phyloP scores from a whole-genome alignment of 1,140 invertebrate species.

The Colletes latitarsis region DNA sequence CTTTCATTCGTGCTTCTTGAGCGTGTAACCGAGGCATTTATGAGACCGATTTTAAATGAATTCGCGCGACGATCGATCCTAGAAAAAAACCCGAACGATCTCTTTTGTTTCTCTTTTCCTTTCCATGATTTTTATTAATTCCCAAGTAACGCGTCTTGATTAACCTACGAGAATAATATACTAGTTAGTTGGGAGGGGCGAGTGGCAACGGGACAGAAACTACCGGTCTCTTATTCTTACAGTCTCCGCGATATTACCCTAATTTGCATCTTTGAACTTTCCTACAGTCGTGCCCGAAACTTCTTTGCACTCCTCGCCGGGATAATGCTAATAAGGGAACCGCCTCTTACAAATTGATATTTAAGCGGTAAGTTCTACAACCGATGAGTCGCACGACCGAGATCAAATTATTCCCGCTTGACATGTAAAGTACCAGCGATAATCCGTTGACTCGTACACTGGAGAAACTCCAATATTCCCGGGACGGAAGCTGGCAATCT shows the following conservation, averaged over 20 bases:
- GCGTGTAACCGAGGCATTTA: background rate
- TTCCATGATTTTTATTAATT: constrained; percentile 1
- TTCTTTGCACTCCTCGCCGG: constrained; percentile 57
- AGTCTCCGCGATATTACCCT: constrained; percentile 51
- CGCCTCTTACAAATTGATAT: constrained; percentile 67
- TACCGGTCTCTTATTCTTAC: constrained; percentile 21
- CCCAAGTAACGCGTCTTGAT: constrained; percentile 7
- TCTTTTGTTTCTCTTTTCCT: background rate
- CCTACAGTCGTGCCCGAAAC: constrained; percentile 47
- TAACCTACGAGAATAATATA: constrained; percentile 36
- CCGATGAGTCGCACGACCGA: constrained; percentile 52
- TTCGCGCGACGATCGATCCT: no score
- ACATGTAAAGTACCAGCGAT: constrained; percentile 22
- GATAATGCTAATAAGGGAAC: constrained; percentile 64
- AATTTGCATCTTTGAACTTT: constrained; percentile 67
- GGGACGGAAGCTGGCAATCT: no score
- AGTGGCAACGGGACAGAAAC: constrained; percentile 60
- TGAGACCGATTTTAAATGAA: background rate
- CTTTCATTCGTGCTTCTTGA: background rate
- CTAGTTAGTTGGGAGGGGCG: background rate
- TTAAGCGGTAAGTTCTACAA: constrained; percentile 64
- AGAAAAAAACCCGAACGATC: no score
- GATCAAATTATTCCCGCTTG: constrained; percentile 30
- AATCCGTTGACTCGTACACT: constrained; percentile 7
- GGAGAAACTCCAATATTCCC: background rate